Conservation (phyloP, 2,888 invertebrate genomes). For the Drosophila antonietae region DNA sequence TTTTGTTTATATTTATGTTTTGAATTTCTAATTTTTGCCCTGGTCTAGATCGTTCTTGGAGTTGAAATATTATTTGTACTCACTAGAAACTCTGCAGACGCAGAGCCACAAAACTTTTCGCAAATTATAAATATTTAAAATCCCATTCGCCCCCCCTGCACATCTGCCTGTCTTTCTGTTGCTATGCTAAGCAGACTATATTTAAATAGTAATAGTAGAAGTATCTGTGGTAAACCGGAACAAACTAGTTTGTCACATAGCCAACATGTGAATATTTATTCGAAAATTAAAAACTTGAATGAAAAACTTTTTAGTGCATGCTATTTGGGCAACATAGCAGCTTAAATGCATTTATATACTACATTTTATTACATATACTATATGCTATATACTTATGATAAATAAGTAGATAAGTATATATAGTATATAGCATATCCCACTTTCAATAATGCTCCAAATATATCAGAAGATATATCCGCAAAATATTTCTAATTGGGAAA, state of each 20-base stretch:
- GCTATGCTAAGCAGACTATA: background rate
- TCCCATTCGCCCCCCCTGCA: too few relatives aligned
- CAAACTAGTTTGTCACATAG: background rate
- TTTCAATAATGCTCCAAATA: too few relatives aligned
- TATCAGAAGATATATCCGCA: too few relatives aligned
- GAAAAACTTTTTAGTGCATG: background rate
- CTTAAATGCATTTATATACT: too few relatives aligned
- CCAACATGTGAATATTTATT: background rate
- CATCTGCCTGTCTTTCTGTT: background rate
- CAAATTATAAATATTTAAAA: background rate
- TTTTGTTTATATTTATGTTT: background rate
- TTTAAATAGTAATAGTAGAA: background rate
- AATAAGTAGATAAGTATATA: too few relatives aligned
- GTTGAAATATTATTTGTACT: background rate
- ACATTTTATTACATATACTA: too few relatives aligned
- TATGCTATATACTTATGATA: too few relatives aligned
- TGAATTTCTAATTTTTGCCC: background rate
- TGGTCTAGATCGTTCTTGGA: background rate
- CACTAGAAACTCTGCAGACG: background rate
- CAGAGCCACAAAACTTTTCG: background rate
- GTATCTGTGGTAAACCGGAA: background rate
- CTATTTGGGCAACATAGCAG: background rate
- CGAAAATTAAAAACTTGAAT: background rate
- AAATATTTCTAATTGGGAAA: too few relatives aligned
- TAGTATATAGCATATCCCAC: too few relatives aligned